Conservation (phyloP, 2,797 vertebrate genomes). For the Acipenser oxyrinchus region DNA sequence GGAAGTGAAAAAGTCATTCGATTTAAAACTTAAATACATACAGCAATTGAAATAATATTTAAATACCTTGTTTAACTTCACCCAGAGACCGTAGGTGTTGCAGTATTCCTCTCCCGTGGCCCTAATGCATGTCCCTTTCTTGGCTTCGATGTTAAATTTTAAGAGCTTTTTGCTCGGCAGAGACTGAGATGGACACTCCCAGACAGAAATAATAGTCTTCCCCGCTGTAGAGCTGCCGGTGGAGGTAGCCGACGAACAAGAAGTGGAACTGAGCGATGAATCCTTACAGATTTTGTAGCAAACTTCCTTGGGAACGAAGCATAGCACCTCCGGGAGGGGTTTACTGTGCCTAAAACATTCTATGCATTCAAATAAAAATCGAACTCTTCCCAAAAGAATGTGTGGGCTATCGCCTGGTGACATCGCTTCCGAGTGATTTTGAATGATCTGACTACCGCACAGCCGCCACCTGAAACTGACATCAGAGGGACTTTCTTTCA, state of each 20-base stretch:
- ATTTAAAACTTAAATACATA: background rate
- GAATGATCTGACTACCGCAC: slow-evolving; percentile 3
- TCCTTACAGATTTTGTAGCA: slow-evolving; percentile 83
- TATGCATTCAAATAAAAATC: slow-evolving; percentile 75
- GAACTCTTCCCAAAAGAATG: slow-evolving; percentile 73
- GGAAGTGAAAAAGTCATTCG: background rate
- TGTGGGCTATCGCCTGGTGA: slow-evolving; percentile 55
- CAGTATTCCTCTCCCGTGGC: slow-evolving; percentile 89
- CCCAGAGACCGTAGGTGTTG: slow-evolving; percentile 88
- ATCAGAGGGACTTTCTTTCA: too few relatives aligned
- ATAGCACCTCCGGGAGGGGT: slow-evolving; percentile 61
- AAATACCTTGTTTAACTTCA: slow-evolving; percentile 80
- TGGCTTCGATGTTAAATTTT: slow-evolving; percentile 73
- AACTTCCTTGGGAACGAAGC: slow-evolving; percentile 73
- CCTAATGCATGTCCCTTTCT: slow-evolving; percentile 80
- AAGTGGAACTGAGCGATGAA: slow-evolving; percentile 43
- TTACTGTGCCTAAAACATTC: slow-evolving; percentile 63
- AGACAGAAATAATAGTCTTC: slow-evolving; percentile 65
- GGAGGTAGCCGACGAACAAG: slow-evolving; percentile 35
- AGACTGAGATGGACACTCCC: slow-evolving; percentile 66
- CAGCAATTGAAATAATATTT: background rate
- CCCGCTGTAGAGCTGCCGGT: slow-evolving; percentile 40
- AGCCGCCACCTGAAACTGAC: slow-evolving; percentile 1
- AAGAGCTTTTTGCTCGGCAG: slow-evolving; percentile 60
- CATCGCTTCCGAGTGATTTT: slow-evolving; percentile 35